Percentiles rank a stretch among this genome's conserved stretches.
Evolutionary conservation across 2,888 invertebrate species (phyloP).

Genomic region (Cyclophora albipunctata): DNA sequence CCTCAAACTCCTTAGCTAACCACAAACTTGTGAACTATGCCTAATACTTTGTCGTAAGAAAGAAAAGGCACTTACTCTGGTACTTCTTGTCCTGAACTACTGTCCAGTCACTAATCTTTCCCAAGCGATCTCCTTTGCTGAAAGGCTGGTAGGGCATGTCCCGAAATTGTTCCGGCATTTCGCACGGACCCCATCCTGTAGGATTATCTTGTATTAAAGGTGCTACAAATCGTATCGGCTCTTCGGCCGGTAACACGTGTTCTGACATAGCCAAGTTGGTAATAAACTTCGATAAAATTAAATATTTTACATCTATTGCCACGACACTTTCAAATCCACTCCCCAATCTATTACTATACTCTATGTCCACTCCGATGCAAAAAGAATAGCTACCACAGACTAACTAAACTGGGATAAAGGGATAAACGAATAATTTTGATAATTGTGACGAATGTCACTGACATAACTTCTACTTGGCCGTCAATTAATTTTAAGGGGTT

Average conservation of each 20-base stretch:
- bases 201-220: conserved; percentile 89
- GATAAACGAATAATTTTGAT: no score
- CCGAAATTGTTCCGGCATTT: conserved; percentile 93
- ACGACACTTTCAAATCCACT: conserved; percentile 40
- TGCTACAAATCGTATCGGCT: conserved; percentile 79
- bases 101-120: conserved; percentile 99
- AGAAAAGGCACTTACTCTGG: conserved; percentile 79
- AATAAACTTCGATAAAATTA: conserved; percentile 4
- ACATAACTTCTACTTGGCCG: no score
- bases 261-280: conserved; percentile 51
- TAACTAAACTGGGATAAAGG: not conserved
- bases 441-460: no score
- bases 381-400: not conserved
- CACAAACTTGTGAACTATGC: not conserved
- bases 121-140: conserved; percentile 97
- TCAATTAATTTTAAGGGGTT: no score
- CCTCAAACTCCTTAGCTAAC: conserved; percentile 28
- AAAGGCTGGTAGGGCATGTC: conserved; percentile 99
- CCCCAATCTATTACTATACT: no score
- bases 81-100: conserved; percentile 96
- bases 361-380: conserved; percentile 1
- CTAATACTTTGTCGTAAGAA: not conserved
- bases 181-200: conserved; percentile 97
- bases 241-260: conserved; percentile 73
- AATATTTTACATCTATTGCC: conserved; percentile 31